Evolutionary conservation across 2,797 vertebrate genomes (phyloP).

Genomic region (Oreochromis grahami): DNA sequence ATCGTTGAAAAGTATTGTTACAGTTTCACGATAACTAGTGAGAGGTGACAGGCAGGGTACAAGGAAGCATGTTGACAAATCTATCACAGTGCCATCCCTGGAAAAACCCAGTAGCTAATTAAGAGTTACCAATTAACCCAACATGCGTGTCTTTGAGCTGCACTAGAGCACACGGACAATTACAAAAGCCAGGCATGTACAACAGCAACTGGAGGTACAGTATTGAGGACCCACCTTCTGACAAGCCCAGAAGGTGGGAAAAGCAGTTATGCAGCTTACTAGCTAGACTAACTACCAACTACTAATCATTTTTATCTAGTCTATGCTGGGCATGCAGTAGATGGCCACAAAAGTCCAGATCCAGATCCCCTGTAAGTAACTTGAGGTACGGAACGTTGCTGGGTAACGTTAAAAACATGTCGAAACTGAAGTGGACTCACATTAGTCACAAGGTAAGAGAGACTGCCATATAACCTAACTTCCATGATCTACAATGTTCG

Average conservation of each 20-base stretch:
- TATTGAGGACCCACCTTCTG: background rate
- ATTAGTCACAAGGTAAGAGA: background rate
- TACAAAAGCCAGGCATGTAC: background rate
- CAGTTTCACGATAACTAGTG: background rate
- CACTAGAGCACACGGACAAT: background rate
- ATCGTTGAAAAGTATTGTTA: background rate
- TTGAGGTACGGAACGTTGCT: background rate
- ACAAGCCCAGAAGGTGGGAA: background rate
- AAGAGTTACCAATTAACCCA: background rate
- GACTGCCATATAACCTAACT: background rate
- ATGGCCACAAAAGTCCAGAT: background rate
- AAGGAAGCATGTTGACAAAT: background rate
- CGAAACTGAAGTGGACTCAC: background rate
- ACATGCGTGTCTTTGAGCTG: background rate
- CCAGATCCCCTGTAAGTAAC: background rate
- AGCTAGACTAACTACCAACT: background rate
- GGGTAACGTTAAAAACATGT: background rate
- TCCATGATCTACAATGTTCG: background rate
- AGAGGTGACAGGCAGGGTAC: background rate
- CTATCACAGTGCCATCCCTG: background rate
- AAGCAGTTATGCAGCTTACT: background rate
- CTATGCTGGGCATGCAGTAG: background rate
- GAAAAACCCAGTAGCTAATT: background rate
- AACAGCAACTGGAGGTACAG: background rate
- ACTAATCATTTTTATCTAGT: background rate